These are phyloP conservation scores for Leucopsar rothschildi DNA, from an alignment of 2,113 vertebrate species.

Conservation along the genomic window DNA sequence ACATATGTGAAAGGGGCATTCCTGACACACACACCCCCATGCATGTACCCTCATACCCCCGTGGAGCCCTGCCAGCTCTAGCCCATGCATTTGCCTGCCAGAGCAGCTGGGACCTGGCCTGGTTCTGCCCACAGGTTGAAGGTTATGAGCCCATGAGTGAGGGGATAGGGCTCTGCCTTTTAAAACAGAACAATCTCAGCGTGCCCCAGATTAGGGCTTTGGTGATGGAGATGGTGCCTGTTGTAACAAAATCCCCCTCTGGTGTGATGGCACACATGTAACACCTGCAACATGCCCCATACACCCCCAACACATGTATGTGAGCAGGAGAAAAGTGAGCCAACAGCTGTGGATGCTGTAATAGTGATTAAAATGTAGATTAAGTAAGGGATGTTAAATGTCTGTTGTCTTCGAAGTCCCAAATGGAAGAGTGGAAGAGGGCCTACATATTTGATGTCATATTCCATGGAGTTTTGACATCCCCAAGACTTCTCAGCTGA, in stretches of 20 bases:
- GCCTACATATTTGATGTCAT: neutral
- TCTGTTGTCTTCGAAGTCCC: rapidly evolving
- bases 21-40: neutral
- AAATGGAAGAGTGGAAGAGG: neutral
- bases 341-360: neutral
- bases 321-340: neutral
- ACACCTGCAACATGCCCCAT: neutral
- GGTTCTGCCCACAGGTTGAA: neutral
- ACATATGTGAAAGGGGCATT: slow-evolving; percentile 68
- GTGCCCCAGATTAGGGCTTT: rapidly evolving
- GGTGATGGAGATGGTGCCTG: neutral
- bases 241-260: rapidly evolving
- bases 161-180: neutral
- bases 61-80: neutral
- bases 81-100: slow-evolving; percentile 1
- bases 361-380: neutral
- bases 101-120: neutral
- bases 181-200: rapidly evolving
- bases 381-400: neutral
- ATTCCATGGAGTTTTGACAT: neutral
- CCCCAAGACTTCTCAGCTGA: neutral
- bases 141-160: rapidly evolving
- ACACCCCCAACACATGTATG: rapidly evolving
- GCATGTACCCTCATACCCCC: neutral
- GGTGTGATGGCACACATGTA: neutral